Conservation (phyloP, 2,113 vertebrate genomes). For the Phycodurus eques region DNA sequence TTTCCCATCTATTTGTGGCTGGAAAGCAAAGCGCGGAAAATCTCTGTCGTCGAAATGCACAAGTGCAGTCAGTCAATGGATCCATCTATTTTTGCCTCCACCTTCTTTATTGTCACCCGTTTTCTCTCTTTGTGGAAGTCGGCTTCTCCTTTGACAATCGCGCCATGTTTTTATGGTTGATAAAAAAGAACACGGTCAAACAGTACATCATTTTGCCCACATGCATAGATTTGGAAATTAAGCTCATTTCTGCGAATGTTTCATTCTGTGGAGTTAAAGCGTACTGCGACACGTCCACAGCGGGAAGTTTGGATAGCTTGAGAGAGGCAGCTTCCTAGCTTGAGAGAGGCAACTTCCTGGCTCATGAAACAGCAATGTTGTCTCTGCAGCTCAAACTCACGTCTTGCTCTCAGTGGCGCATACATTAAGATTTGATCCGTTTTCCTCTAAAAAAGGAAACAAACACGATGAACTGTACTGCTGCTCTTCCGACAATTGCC, state of each 20-base stretch:
- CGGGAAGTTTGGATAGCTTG: slow-evolving; percentile 54
- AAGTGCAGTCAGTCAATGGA: too few species aligned
- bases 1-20: too few species aligned
- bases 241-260: neutral
- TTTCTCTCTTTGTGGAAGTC: neutral
- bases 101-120: neutral
- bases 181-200: neutral
- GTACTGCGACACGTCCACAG: slow-evolving; percentile 34
- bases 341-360: slow-evolving; percentile 41
- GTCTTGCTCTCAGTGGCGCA: slow-evolving; percentile 33
- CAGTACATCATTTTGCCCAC: neutral
- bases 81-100: too few species aligned
- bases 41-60: too few species aligned
- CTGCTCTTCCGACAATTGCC: slow-evolving; percentile 22
- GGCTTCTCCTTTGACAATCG: too few species aligned
- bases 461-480: slow-evolving; percentile 14
- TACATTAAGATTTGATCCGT: slow-evolving; percentile 45
- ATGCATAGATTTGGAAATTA: slow-evolving; percentile 26
- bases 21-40: too few species aligned
- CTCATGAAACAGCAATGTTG: slow-evolving; percentile 48
- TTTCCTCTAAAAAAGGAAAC: too few species aligned
- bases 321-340: too few species aligned
- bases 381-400: slow-evolving; percentile 23
- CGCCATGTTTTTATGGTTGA: neutral
- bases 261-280: slow-evolving; percentile 17